A percentile compares a stretch with the other conserved stretches of the same genome.
These are phyloP conservation scores for Philaethria dido DNA, from an alignment of 2,888 invertebrate species.

Conservation along the genomic window DNA sequence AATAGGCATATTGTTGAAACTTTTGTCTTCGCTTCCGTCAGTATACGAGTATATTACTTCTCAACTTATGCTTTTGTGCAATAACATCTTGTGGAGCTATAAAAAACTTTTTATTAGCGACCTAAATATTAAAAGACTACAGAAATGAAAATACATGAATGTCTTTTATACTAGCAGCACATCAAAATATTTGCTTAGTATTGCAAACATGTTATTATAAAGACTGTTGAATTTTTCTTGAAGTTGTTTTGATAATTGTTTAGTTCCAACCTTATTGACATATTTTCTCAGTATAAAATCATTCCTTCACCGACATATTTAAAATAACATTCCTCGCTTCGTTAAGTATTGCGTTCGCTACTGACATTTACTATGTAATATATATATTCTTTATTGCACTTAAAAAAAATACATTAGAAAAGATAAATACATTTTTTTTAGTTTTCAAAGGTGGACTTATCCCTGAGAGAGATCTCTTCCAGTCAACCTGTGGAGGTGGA, in stretches of 20 bases:
- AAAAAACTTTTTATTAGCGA: conserved; percentile 23
- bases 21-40: conserved; percentile 1
- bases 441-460: no score
- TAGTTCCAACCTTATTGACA: neutral
- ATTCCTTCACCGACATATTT: neutral
- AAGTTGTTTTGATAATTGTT: neutral
- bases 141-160: conserved; percentile 11
- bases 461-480: no score
- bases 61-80: conserved; percentile 1
- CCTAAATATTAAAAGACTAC: neutral
- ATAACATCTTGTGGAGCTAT: conserved; percentile 9
- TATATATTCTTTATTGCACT: no score
- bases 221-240: neutral
- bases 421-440: no score
- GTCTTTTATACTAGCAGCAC: neutral
- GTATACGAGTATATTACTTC: neutral
- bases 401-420: no score
- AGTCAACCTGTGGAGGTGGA: no score
- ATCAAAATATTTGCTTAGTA: neutral
- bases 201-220: no score
- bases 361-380: no score
- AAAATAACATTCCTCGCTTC: neutral
- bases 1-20: no score
- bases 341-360: no score
- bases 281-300: conserved; percentile 6